Percentiles rank a stretch among this genome's conserved stretches.
Evolutionary conservation across 2,888 invertebrate genomes (phyloP).

Genomic region (Cephus rjabovi): DNA sequence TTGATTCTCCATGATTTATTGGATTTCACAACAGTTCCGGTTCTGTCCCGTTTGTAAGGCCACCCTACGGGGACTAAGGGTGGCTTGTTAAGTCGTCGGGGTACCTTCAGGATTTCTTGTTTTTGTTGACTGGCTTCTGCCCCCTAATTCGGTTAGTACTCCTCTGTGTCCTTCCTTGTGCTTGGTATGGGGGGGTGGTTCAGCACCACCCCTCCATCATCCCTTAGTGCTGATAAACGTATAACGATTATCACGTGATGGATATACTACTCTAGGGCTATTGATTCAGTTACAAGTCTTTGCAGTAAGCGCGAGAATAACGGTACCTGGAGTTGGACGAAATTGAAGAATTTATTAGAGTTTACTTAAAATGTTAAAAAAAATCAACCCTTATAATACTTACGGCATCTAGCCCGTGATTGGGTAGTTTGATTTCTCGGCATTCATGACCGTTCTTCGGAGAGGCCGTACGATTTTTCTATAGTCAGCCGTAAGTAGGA

Average conservation of each 20-base stretch:
- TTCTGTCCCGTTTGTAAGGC: background rate
- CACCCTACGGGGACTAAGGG: background rate
- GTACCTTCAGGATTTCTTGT: slow-evolving; percentile 8
- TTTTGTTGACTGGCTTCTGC: slow-evolving; percentile 8
- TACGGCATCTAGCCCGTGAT: background rate
- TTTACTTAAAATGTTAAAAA: background rate
- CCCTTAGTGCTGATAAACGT: background rate
- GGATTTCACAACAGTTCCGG: background rate
- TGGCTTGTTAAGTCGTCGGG: background rate
- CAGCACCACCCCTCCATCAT: background rate
- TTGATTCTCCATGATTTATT: background rate
- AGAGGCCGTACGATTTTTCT: background rate
- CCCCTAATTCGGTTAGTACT: slow-evolving; percentile 7
- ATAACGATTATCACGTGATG: background rate
- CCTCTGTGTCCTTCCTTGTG: background rate
- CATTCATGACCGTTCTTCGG: background rate
- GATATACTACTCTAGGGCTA: background rate
- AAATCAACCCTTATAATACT: background rate
- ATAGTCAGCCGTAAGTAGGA: background rate
- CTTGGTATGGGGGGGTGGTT: background rate
- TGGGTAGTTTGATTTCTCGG: background rate
- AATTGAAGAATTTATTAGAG: background rate
- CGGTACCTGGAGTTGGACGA: background rate
- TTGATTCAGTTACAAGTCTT: background rate
- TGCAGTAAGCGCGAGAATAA: background rate